phyloP scores from a whole-genome alignment of 2,888 invertebrate species.

The Oscheius sp. region DNA sequence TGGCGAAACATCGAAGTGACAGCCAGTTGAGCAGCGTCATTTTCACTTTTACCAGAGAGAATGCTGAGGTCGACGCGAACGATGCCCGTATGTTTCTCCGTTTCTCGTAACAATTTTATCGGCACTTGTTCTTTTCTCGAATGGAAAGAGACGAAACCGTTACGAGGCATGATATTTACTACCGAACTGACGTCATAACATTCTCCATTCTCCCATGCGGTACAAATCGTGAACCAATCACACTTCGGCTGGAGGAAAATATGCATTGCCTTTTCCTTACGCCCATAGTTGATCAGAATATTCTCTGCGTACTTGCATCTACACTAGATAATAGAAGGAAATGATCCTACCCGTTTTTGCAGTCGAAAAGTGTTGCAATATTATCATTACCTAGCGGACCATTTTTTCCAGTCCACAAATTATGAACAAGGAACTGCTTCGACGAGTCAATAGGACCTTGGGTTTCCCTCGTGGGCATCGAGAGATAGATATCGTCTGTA shows the following conservation, averaged over 20 bases:
- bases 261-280: neutral
- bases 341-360: neutral
- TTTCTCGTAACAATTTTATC: neutral
- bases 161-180: neutral
- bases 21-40: neutral
- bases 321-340: neutral
- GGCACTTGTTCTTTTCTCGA: neutral
- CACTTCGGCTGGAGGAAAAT: neutral
- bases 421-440: neutral
- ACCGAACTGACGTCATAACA: neutral
- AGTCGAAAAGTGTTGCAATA: neutral
- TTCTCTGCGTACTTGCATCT: neutral
- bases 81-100: neutral
- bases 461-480: neutral
- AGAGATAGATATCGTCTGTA: neutral
- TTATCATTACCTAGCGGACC: neutral
- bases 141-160: constrained; percentile 10
- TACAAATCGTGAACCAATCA: constrained; percentile 13
- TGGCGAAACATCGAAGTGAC: constrained; percentile 2
- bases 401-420: neutral
- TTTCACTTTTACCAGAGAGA: neutral
- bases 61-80: neutral
- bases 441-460: neutral
- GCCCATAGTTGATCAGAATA: neutral
- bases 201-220: neutral